Percentiles rank a stretch among this genome's conserved stretches.
Evolutionary conservation across 2,888 invertebrate species (phyloP).

Genomic region (Stratiomys singularior): DNA sequence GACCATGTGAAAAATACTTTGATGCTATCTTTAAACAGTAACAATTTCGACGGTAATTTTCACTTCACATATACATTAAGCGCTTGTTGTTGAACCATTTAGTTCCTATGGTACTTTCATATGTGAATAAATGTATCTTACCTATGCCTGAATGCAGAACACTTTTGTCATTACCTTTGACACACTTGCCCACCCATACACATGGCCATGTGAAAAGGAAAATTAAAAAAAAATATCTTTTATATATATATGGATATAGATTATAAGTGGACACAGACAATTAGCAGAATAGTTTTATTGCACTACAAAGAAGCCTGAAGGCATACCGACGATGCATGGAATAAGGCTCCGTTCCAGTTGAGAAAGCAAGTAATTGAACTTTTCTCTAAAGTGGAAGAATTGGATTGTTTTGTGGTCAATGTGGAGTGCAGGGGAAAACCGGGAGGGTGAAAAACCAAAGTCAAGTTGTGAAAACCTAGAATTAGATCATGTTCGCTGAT

Average conservation of each 20-base stretch:
- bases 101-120: slow-evolving; percentile 5
- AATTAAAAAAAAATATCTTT: slow-evolving; percentile 27
- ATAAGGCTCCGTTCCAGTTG: slow-evolving; percentile 23
- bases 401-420: not conserved
- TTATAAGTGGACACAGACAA: slow-evolving; percentile 38
- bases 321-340: not conserved
- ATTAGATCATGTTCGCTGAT: slow-evolving; percentile 37
- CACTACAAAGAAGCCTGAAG: not conserved
- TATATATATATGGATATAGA: too few species aligned
- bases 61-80: slow-evolving; percentile 37
- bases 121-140: not conserved
- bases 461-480: slow-evolving; percentile 30
- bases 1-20: slow-evolving; percentile 17
- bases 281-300: slow-evolving; percentile 23
- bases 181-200: not conserved
- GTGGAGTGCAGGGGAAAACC: not conserved
- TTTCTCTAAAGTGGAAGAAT: not conserved
- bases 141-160: not conserved
- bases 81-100: slow-evolving; percentile 31
- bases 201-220: slow-evolving; percentile 11
- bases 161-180: not conserved
- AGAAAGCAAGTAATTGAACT: slow-evolving; percentile 42
- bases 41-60: slow-evolving; percentile 46
- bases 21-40: slow-evolving; percentile 40
- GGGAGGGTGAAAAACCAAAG: slow-evolving; percentile 1